Evolutionary conservation across 2,113 vertebrate species (phyloP).

Genomic region (Penelope pileata): DNA sequence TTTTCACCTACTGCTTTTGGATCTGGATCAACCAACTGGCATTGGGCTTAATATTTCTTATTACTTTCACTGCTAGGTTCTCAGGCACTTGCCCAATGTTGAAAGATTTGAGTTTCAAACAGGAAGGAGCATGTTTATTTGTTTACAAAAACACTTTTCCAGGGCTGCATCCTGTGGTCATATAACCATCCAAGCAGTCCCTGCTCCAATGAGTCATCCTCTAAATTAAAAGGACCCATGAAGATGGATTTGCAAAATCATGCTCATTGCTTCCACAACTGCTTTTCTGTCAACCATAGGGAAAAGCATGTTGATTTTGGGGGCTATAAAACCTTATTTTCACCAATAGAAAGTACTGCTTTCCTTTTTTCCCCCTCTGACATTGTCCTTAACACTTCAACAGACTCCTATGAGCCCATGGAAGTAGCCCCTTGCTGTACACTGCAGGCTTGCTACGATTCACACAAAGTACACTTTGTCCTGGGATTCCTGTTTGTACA

Average conservation of each 20-base stretch:
- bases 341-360: not conserved
- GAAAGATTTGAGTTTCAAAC: slow-evolving; percentile 34
- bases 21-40: not conserved
- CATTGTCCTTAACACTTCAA: not conserved
- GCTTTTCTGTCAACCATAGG: not conserved
- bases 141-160: slow-evolving; percentile 63
- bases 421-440: not conserved
- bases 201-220: not conserved
- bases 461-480: not conserved
- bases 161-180: slow-evolving; percentile 61
- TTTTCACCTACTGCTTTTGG: not conserved
- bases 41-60: not conserved
- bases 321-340: not conserved
- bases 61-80: slow-evolving; percentile 26
- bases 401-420: not conserved
- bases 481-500: slow-evolving; percentile 4
- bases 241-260: not conserved
- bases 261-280: not conserved
- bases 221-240: slow-evolving; percentile 52
- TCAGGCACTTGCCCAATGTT: not conserved
- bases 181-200: not conserved
- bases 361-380: not conserved
- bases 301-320: not conserved
- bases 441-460: not conserved
- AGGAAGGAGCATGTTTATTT: slow-evolving; percentile 67